phyloP scores from a whole-genome alignment of 2,888 invertebrate species.

The Diaperis boleti region DNA sequence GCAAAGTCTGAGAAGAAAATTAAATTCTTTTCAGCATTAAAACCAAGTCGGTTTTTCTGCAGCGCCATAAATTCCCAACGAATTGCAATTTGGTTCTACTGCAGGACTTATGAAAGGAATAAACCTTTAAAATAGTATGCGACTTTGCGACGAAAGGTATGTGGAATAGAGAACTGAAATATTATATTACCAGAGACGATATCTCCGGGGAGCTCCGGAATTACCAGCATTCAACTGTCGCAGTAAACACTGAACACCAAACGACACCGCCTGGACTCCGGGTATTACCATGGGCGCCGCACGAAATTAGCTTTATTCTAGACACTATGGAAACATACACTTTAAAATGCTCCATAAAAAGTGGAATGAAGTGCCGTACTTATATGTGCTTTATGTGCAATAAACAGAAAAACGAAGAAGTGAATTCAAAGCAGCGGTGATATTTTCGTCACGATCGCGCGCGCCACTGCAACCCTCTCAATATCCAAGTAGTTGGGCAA shows the following conservation, averaged over 20 bases:
- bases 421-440: not conserved
- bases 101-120: constrained; percentile 28
- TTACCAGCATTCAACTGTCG: constrained; percentile 56
- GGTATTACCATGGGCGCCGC: constrained; percentile 44
- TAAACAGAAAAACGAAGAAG: not conserved
- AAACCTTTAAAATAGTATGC: constrained; percentile 38
- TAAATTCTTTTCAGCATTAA: constrained; percentile 9
- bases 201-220: constrained; percentile 53
- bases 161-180: constrained; percentile 32
- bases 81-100: constrained; percentile 30
- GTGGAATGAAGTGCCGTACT: not conserved
- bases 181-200: constrained; percentile 45
- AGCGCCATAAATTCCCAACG: constrained; percentile 9
- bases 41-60: not conserved
- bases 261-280: constrained; percentile 48
- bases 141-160: constrained; percentile 22
- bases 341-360: constrained; percentile 1
- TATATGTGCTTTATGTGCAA: not conserved
- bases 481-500: constrained; percentile 47
- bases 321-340: not conserved
- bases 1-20: constrained; percentile 4
- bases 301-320: constrained; percentile 15
- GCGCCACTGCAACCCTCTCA: constrained; percentile 44
- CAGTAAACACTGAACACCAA: constrained; percentile 54
- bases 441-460: too few species aligned